Evolutionary conservation across 1,140 invertebrate genomes (phyloP).

Genomic region (Philotrypesis tridentata): DNA sequence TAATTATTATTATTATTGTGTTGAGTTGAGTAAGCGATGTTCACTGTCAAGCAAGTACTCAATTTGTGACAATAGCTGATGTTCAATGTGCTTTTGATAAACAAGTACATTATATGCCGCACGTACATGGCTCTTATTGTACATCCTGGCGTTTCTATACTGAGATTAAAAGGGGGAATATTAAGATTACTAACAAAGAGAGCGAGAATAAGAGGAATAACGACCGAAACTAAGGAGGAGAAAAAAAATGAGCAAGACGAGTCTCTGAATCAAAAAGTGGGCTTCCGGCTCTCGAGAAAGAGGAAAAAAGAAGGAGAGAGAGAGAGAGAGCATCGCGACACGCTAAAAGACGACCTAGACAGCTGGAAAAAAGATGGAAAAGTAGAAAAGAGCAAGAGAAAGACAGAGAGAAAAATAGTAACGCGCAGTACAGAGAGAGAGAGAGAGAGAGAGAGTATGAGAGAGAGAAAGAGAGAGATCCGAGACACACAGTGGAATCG

Average conservation of each 20-base stretch:
- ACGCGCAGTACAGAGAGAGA: neutral
- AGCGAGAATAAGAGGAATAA: too few relatives aligned
- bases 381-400: constrained; percentile 4
- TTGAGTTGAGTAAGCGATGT: neutral
- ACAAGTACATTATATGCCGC: too few relatives aligned
- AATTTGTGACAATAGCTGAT: too few relatives aligned
- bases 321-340: too few relatives aligned
- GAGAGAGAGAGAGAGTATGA: neutral
- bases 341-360: neutral
- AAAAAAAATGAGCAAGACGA: neutral
- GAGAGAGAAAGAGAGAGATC: constrained; percentile 3
- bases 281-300: neutral
- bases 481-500: neutral
- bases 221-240: neutral
- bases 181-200: neutral
- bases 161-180: neutral
- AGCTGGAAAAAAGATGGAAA: neutral
- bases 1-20: neutral
- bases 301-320: neutral
- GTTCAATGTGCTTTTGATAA: too few relatives aligned
- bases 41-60: too few relatives aligned
- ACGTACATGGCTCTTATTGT: too few relatives aligned
- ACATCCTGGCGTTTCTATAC: neutral
- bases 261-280: neutral
- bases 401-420: neutral